phyloP scores from a whole-genome alignment of 2,888 invertebrate genomes.

The Zootermopsis nevadensis region DNA sequence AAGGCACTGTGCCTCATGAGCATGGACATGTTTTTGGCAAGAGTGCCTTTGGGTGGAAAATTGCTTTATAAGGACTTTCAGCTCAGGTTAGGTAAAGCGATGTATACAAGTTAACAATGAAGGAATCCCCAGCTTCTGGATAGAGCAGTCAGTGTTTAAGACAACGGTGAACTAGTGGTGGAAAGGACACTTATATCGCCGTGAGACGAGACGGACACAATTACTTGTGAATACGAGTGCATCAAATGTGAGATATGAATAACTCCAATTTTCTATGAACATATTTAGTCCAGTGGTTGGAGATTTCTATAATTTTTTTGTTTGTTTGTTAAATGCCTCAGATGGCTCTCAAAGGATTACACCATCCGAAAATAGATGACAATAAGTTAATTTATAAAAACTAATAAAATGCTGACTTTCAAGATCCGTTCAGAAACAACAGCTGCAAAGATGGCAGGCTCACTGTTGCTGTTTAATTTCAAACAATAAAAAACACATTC shows the following conservation, averaged over 20 bases:
- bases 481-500: no score
- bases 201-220: background rate
- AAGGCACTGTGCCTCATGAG: constrained; percentile 83
- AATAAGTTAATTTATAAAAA: no score
- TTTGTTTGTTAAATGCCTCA: no score
- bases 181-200: background rate
- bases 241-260: background rate
- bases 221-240: background rate
- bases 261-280: background rate
- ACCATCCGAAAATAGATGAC: no score
- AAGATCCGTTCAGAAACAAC: no score
- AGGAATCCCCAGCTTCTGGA: background rate
- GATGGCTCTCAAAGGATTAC: no score
- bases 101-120: constrained; percentile 62
- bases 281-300: background rate
- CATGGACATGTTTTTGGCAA: constrained; percentile 77
- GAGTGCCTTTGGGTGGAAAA: constrained; percentile 77
- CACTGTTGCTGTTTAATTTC: no score
- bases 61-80: constrained; percentile 77
- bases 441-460: no score
- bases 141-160: background rate
- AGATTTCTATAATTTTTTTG: no score
- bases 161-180: background rate
- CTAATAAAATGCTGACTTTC: no score
- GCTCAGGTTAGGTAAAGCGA: constrained; percentile 74